phyloP scores from a whole-genome alignment of 1,140 invertebrate genomes.

The Homarus americanus region DNA sequence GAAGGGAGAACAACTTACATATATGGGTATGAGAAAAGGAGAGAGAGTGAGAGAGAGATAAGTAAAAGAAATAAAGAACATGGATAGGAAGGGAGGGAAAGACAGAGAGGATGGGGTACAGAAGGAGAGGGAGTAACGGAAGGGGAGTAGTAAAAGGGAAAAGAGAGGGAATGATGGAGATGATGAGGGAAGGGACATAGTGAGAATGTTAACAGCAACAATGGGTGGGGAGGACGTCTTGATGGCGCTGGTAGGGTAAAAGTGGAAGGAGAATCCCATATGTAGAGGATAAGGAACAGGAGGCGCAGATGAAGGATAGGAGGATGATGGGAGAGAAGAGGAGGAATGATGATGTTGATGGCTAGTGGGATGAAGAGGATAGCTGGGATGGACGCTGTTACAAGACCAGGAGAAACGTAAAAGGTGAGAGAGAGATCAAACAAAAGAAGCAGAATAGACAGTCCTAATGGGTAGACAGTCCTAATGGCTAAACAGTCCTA shows the following conservation, averaged over 20 bases:
- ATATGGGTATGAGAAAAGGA: background rate
- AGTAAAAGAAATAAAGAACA: conserved; percentile 1
- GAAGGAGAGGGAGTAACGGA: background rate
- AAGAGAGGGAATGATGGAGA: background rate
- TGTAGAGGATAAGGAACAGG: background rate
- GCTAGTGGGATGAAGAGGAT: too few species aligned
- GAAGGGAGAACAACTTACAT: background rate
- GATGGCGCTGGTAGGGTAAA: background rate
- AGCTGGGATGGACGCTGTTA: too few species aligned
- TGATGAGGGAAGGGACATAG: too few species aligned
- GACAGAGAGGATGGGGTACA: background rate
- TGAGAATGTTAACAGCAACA: background rate
- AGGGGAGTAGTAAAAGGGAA: background rate
- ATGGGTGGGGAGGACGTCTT: background rate
- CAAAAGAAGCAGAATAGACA: too few species aligned
- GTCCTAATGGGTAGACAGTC: too few species aligned
- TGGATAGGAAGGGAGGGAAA: background rate
- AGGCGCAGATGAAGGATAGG: background rate
- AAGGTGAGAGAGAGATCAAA: too few species aligned
- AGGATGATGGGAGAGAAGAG: too few species aligned
- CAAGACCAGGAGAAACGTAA: too few species aligned
- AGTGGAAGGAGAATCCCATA: background rate
- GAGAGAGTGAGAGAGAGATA: conserved; percentile 1
- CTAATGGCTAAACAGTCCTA: too few species aligned
- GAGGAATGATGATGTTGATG: background rate